Conservation (phyloP, 23 tunicate species). For the Trididemnum nubilum region DNA sequence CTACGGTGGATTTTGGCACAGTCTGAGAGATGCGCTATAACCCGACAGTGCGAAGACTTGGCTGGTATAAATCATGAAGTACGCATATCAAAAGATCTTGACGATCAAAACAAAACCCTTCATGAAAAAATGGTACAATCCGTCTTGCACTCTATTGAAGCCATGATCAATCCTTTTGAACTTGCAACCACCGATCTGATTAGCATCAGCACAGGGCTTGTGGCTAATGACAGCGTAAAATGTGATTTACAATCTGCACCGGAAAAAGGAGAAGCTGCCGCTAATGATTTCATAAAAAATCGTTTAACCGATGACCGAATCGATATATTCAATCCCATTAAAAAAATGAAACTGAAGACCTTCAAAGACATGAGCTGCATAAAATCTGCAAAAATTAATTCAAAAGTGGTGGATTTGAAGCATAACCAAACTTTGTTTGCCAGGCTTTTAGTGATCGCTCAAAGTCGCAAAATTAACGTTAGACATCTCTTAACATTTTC, state of each 20-base stretch:
- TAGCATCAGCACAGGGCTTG: background rate
- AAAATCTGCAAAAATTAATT: background rate
- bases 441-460: background rate
- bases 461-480: background rate
- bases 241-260: background rate
- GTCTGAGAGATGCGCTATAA: background rate
- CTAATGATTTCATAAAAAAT: background rate
- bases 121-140: background rate
- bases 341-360: background rate
- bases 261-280: background rate
- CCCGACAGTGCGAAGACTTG: background rate
- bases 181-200: background rate
- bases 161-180: background rate
- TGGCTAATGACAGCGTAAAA: background rate
- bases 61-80: background rate
- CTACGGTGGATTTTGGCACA: slow-evolving; percentile 6
- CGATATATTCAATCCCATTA: background rate
- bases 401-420: background rate
- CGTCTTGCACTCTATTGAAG: background rate
- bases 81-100: background rate
- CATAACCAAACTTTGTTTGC: background rate
- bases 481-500: background rate
- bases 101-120: background rate
- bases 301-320: background rate
- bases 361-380: background rate